Base-by-base conservation (phyloP, 2,797 vertebrate species). In the Siniperca obscura region DNA sequence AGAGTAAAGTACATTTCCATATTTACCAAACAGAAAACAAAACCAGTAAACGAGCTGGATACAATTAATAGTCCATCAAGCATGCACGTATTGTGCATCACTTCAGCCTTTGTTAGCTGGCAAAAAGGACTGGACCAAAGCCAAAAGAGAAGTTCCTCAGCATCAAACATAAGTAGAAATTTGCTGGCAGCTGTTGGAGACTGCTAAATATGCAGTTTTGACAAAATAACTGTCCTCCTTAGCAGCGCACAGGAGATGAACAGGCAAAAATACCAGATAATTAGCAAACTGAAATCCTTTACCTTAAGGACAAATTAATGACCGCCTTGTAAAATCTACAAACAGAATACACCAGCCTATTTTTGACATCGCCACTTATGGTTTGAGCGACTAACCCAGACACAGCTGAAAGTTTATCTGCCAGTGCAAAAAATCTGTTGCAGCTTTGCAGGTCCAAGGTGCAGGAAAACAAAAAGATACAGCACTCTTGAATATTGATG, bases 191-290 rank as follows among this genome's bases (percentile, higher is more conserved):
- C 36, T 22, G 40, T n/a, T 70, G 50, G 21, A 64, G 27, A n/a
- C 27, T 11, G 50, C 59, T 77, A 22, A 62, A 78, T 57, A 62
- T 55, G 70, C 40, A 62, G 57, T 38, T 74, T 14, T 48, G 55
- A 61, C 52, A 48, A 72, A 53, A 68, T 50, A 61, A 73, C 48
- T 27, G 68, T 44, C 30, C 40, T 60, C 22, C 4, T 59, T 16
- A 38, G 67, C 8, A 0, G 30, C 30, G 30, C 36, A 67, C 42
- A 9, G 25, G 44, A 74, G 5, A 70, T 9, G 38, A 73, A 76
- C 56, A 62, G 11, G 34, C 36, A 52, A 52, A 65, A 27, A 55
- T 25, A 14, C 22, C 2, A 27, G 6, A 55, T 27, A 48, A 70
- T 50, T 36, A 67, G 46, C 30, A n/a, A 36, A 36, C 0, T 27